A percentile compares a stretch with the other conserved stretches of the same genome.
phyloP scores from a whole-genome alignment of 1,140 invertebrate genomes.

The Tetragonula clypearis region DNA sequence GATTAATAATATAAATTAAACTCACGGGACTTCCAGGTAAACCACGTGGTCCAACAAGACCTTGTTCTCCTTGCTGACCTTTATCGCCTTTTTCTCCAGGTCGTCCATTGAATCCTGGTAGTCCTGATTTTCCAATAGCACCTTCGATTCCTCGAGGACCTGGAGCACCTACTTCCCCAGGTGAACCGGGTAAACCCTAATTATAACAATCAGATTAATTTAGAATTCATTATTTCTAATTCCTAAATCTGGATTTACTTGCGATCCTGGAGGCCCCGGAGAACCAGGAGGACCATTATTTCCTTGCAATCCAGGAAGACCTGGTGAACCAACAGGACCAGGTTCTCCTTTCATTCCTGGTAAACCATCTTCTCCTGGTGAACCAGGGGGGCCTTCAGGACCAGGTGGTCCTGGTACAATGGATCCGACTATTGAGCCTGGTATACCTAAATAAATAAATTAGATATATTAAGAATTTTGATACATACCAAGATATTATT shows the following conservation, averaged over 20 bases:
- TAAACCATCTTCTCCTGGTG: constrained; percentile 75
- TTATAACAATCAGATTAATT: neutral
- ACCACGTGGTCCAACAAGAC: constrained; percentile 85
- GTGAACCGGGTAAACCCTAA: constrained; percentile 70
- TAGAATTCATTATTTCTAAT: neutral
- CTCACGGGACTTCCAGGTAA: constrained; percentile 82
- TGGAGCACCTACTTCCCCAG: constrained; percentile 71
- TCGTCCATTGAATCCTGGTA: constrained; percentile 75
- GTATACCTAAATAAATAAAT: constrained; percentile 28
- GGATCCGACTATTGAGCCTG: constrained; percentile 24
- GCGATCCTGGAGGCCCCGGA: constrained; percentile 71
- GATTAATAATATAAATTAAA: neutral
- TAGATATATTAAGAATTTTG: neutral
- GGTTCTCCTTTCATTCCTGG: constrained; percentile 76
- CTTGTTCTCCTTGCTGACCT: constrained; percentile 82
- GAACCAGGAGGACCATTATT: constrained; percentile 69
- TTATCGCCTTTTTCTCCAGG: constrained; percentile 80
- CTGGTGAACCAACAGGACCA: constrained; percentile 73
- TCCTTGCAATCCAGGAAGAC: constrained; percentile 71
- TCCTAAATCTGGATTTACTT: constrained; percentile 49
- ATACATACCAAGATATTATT: neutral
- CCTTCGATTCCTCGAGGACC: constrained; percentile 76
- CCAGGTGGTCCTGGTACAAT: constrained; percentile 35
- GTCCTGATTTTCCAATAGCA: constrained; percentile 65
- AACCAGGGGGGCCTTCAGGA: constrained; percentile 39